Conservation (phyloP, 2,888 invertebrate genomes). For the Heliconius ismenius region DNA sequence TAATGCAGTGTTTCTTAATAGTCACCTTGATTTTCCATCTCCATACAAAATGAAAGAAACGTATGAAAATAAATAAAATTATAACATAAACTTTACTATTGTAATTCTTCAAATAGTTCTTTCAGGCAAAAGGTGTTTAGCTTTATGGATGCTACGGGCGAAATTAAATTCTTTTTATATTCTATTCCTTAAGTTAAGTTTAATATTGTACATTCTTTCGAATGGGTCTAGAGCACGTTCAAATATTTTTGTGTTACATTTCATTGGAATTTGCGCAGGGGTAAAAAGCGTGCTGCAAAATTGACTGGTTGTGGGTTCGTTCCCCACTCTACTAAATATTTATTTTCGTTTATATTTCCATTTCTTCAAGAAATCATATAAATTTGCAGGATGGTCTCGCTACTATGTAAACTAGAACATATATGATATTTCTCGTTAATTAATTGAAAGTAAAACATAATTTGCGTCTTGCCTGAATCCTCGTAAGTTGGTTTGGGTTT, state of each 20-base stretch:
- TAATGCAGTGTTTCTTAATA: too few relatives aligned
- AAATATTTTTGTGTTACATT: slow-evolving; percentile 4
- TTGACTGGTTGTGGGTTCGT: too few relatives aligned
- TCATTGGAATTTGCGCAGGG: background rate
- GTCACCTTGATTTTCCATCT: too few relatives aligned
- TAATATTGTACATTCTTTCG: slow-evolving; percentile 19
- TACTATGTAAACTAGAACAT: background rate
- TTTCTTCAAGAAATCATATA: background rate
- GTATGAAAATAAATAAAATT: background rate
- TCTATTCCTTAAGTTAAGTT: background rate
- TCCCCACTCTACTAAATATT: too few relatives aligned
- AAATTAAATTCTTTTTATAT: slow-evolving; percentile 28
- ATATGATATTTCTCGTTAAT: slow-evolving; percentile 4
- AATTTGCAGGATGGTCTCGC: background rate
- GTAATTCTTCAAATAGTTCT: slow-evolving; percentile 11
- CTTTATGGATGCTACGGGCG: slow-evolving; percentile 3
- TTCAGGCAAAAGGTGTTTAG: slow-evolving; percentile 4
- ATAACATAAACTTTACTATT: background rate
- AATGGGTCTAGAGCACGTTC: slow-evolving; percentile 9
- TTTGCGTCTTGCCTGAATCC: slow-evolving; percentile 17
- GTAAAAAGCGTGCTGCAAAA: too few relatives aligned
- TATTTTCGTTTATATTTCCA: too few relatives aligned
- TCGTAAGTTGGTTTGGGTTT: slow-evolving; percentile 22
- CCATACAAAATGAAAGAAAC: too few relatives aligned
- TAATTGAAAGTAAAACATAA: slow-evolving; percentile 16